Conservation (phyloP, 2,888 invertebrate species). For the Caenorhabditis plicata region DNA sequence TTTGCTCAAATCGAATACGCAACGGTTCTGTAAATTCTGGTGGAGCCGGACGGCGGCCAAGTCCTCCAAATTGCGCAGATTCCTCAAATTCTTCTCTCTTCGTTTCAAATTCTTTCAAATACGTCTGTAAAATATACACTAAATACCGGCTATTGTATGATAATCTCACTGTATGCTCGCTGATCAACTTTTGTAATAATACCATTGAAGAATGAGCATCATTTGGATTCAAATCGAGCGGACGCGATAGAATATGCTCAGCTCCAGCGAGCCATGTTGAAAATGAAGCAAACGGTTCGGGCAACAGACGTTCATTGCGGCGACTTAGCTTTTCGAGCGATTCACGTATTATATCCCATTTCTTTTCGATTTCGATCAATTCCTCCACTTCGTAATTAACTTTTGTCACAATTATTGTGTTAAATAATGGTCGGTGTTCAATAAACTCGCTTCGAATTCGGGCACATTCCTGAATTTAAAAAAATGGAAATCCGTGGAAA, state of each 20-base stretch:
- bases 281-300: constrained; percentile 45
- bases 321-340: constrained; percentile 44
- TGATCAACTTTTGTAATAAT: constrained; percentile 31
- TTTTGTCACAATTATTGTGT: constrained; percentile 48
- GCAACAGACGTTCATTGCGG: constrained; percentile 37
- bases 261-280: constrained; percentile 46
- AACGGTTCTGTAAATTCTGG: constrained; percentile 55
- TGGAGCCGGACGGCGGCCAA: constrained; percentile 45
- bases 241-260: constrained; percentile 35
- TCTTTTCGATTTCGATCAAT: constrained; percentile 47
- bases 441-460: constrained; percentile 54
- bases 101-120: constrained; percentile 36
- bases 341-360: constrained; percentile 49
- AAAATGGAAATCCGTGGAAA: no score
- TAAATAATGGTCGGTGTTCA: constrained; percentile 50
- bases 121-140: constrained; percentile 33
- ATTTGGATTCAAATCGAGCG: constrained; percentile 32
- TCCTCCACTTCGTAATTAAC: constrained; percentile 50
- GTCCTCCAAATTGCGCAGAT: constrained; percentile 36
- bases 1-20: constrained; percentile 40
- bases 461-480: constrained; percentile 41
- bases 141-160: neutral
- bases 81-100: constrained; percentile 33
- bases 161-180: constrained; percentile 25
- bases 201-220: constrained; percentile 34